Conservation (phyloP, 2,888 invertebrate species). For the Chouioia cunea region DNA sequence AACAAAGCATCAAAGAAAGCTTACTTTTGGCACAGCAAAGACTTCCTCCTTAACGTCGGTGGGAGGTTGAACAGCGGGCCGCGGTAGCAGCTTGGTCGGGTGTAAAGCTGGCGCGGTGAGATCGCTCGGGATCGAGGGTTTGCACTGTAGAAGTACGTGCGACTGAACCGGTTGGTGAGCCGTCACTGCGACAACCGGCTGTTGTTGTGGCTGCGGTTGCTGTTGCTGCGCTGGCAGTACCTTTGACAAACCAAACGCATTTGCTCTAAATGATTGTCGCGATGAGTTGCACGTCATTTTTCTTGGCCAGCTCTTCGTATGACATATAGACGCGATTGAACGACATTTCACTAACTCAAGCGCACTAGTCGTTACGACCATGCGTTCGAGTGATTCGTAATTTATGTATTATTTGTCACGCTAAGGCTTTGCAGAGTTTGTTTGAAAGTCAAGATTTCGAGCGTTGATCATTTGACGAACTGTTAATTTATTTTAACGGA, state of each 20-base stretch:
- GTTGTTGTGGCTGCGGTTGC: conserved; percentile 34
- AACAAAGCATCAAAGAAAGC: conserved; percentile 32
- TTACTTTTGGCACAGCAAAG: conserved; percentile 70
- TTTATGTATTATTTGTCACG: too few relatives aligned
- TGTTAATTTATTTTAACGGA: too few relatives aligned
- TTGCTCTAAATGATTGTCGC: neutral
- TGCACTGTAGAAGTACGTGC: conserved; percentile 61
- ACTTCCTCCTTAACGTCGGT: conserved; percentile 64
- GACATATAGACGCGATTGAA: neutral
- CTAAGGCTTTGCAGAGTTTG: too few relatives aligned
- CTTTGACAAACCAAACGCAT: conserved; percentile 49
- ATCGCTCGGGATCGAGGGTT: conserved; percentile 60
- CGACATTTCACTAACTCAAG: conserved; percentile 14
- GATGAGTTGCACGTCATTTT: conserved; percentile 4
- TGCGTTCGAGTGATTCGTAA: too few relatives aligned
- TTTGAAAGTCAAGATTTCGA: too few relatives aligned
- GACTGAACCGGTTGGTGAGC: conserved; percentile 58
- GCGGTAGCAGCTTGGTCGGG: conserved; percentile 60
- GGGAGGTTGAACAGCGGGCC: conserved; percentile 48
- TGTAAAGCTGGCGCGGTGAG: conserved; percentile 61
- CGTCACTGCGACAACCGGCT: conserved; percentile 59
- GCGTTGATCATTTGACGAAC: too few relatives aligned
- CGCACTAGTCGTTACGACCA: neutral
- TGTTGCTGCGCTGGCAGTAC: conserved; percentile 50
- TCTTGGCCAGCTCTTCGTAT: conserved; percentile 9